Base-by-base conservation (phyloP, 2,797 vertebrate genomes). In the Pyrocephalus nanus region DNA sequence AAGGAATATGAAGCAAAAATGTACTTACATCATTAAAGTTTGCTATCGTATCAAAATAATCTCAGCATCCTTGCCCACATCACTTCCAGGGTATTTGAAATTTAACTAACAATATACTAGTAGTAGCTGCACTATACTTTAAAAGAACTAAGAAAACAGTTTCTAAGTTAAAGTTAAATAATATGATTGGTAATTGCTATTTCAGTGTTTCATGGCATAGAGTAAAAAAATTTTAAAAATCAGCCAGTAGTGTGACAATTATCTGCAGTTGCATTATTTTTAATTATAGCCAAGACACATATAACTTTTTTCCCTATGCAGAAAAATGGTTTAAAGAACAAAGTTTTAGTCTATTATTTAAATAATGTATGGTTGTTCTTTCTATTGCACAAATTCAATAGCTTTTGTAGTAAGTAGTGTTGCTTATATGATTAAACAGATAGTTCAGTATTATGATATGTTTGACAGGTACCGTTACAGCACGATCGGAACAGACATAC, bases 381-480 rank as follows among this genome's bases (percentile, higher is more conserved):
- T 43, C 60, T 61, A 78, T 51, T 86, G 74, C 71, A 91, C 36
- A 81, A 90, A 81, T 78, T 87, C 88, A 93, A 95, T 64, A 94
- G 85, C 50, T 61, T 71, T 86, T 94, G 84, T 61, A 84, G 77
- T 34, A 84, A 95, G 84, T 40, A 90, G 66, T 36, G 29, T 57
- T 92, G 79, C 85, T 81, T 89, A 78, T 92, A 86, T 38, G 85
- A 92, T 93, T 92, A 95, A 93, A 87, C 34, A 90, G 91, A 54
- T 58, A 74, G 92, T 69, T 87, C 55, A 81, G 67, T 58, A 77
- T 92, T 91, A 88, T 83, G 81, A 87, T 87, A 61, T 42, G 62
- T 95, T 81, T 95, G 92, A 96, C 93, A 97, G 84, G 79, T 91
- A 92, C 84, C 2, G 19, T 75, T 92, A 87, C 50, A 70, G 66